Evolutionary conservation across 1,140 invertebrate species (phyloP).

Genomic region (Trichomalopsis sarcophagae): DNA sequence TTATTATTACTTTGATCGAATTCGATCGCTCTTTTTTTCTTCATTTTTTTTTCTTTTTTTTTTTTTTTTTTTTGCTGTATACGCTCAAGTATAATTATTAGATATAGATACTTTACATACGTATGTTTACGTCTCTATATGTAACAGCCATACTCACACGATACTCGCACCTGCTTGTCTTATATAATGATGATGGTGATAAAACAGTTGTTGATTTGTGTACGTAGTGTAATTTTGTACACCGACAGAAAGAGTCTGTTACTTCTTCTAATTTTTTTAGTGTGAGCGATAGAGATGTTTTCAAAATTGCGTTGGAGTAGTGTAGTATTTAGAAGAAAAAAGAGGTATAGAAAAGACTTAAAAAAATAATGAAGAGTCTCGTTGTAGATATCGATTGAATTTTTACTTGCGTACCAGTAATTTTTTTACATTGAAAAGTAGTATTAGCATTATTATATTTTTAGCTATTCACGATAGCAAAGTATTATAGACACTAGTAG

Average conservation of each 20-base stretch:
- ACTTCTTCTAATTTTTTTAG: background rate
- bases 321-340: background rate
- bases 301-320: too few relatives aligned
- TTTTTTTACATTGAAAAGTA: background rate
- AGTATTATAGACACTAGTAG: background rate
- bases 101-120: constrained; percentile 42
- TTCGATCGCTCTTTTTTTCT: background rate
- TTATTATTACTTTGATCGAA: constrained; percentile 35
- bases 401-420: background rate
- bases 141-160: constrained; percentile 72
- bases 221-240: constrained; percentile 39
- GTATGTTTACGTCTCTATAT: constrained; percentile 56
- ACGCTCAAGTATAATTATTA: constrained; percentile 25
- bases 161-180: constrained; percentile 67
- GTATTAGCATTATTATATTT: background rate
- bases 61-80: constrained; percentile 4
- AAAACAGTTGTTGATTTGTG: constrained; percentile 32
- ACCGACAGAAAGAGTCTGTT: constrained; percentile 40
- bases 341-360: too few relatives aligned
- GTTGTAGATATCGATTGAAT: background rate
- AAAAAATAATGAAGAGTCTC: background rate
- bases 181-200: constrained; percentile 38
- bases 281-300: background rate
- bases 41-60: constrained; percentile 11
- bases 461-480: background rate